A percentile compares a stretch with the other conserved stretches of the same genome.
Conservation (phyloP, 2,888 invertebrate genomes). For the Cyclophora albipunctata region DNA sequence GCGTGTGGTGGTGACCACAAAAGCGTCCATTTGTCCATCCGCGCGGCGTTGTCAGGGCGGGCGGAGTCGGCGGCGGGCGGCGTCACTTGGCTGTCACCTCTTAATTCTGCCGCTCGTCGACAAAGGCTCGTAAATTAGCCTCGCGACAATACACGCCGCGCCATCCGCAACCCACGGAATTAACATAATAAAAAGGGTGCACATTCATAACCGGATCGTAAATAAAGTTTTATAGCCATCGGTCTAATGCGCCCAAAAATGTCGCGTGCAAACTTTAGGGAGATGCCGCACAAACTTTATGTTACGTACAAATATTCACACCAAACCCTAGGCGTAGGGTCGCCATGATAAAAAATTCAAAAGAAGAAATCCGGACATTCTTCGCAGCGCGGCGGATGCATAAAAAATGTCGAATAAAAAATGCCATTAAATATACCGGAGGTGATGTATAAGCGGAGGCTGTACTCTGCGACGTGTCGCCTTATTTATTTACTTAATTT, state of each 20-base stretch:
- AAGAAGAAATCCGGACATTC: slow-evolving; percentile 33
- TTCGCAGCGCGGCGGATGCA: slow-evolving; percentile 25
- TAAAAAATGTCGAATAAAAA: slow-evolving; percentile 37
- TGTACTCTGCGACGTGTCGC: slow-evolving; percentile 17
- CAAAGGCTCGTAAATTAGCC: slow-evolving; percentile 48
- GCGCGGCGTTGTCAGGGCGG: too few species aligned
- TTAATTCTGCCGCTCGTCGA: slow-evolving; percentile 14
- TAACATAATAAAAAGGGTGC: slow-evolving; percentile 70
- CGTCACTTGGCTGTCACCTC: slow-evolving; percentile 14
- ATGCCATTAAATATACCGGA: slow-evolving; percentile 36
- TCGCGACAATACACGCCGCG: slow-evolving; percentile 37
- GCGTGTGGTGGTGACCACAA: too few species aligned
- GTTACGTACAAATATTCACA: slow-evolving; percentile 27
- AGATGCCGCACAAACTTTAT: slow-evolving; percentile 29
- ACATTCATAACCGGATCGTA: slow-evolving; percentile 57
- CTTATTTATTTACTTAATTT: slow-evolving; percentile 20
- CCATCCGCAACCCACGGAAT: slow-evolving; percentile 42
- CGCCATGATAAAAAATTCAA: slow-evolving; percentile 35
- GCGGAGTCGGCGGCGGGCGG: background rate
- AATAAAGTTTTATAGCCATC: slow-evolving; percentile 67
- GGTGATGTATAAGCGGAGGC: slow-evolving; percentile 25
- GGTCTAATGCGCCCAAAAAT: slow-evolving; percentile 66
- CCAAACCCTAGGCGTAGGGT: slow-evolving; percentile 21
- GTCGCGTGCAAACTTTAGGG: slow-evolving; percentile 35
- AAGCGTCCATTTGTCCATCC: too few species aligned